Evolutionary conservation across 2,113 vertebrate genomes (phyloP), one percentile per base, ranked within the genome.

Genomic region (Murina feae): DNA sequence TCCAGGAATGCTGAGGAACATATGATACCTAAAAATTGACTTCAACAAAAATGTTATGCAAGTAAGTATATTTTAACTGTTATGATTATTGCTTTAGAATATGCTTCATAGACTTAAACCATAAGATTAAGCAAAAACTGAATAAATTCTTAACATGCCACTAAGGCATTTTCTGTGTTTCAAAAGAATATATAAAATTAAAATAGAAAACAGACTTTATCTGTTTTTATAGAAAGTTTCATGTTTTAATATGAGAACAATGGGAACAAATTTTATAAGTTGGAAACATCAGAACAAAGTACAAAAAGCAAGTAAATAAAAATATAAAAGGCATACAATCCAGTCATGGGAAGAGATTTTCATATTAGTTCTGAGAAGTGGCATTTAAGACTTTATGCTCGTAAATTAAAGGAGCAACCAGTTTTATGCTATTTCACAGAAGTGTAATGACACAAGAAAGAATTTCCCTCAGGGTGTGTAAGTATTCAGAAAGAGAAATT

Each of bases 61-160:
- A 82, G 23, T 53, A 82, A 75, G 11, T 82, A 4, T 66, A 92
- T 51, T 97, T 93, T 95, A 95, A 49, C 17, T 89, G 79, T 89
- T 92, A 49, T 60, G 18, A 94, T 97, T 95, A 81, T 96, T 91
- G 13, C 16, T 95, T 94, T 90, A 94, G 93, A 96, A 89, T 68
- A 79, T 3, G 78, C 53, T 44, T 95, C n/a, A 81, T 1, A 58
- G 17, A 39, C 51, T 83, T 93, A 55, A 97, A 97, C 85, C 21
- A 87, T 68, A 94, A 94, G 23, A 81, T 53, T 86, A 95, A 93
- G 78, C 28, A 96, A 58, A 47, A 95, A 86, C 10, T 71, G 17
- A 42, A 86, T 44, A 55, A 53, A 68, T 66, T 91, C 4, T 18
- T 63, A 89, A 75, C 91, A 69, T 30, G 2, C 7, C 86, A 39